Evolutionary conservation across 2,113 vertebrate genomes (phyloP), one percentile per base, ranked within the genome.

Genomic region (Pseudopipra pipra): DNA sequence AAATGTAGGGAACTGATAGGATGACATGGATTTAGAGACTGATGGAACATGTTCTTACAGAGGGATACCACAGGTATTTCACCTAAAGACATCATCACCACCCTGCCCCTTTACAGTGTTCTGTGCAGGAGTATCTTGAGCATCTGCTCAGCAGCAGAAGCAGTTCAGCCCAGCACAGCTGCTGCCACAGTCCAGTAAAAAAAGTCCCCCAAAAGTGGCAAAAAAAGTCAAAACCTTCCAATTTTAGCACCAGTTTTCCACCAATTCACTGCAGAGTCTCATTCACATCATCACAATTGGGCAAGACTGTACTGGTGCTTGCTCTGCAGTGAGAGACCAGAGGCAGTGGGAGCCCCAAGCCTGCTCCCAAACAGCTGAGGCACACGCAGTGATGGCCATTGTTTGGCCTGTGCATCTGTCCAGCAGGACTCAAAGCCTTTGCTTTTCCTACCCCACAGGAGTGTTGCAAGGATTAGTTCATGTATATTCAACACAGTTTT

Each of bases 401-500:
- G 0, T 52, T 88, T 47, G 51, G 59, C 52, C 61, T 35, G 8
- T 55, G 78, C 68, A 59, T 79, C 39, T 80, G 33, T 80, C 59
- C 72, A 78, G 61, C 56, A 90, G n/a, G n/a, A 77, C 77, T 49
- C 27, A 89, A 74, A 80, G 65, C 47, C 28, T 88, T 52, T 93
- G 68, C 61, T 88, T 96, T 87, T 86, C 73, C 68, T 78, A 62
- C 79, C 80, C 84, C 80, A 85, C 80, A 49, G 39, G 65, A 86
- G 68, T 23, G 49, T 52, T 66, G 46, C 80, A 90, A 81, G 20
- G 11, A 93, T 94, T 72, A 90, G 65, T 62, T 96, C 88, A 90
- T 96, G 62, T 92, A 95, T 94, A 95, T 85, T 92, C 88, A 94
- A 66, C 83, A 89, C 73, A 76, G 1, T 33, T 90, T 96, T 85